Percentiles rank a stretch among this genome's conserved stretches.
phyloP scores from a whole-genome alignment of 2,113 vertebrate species.

The Centrocercus urophasianus region DNA sequence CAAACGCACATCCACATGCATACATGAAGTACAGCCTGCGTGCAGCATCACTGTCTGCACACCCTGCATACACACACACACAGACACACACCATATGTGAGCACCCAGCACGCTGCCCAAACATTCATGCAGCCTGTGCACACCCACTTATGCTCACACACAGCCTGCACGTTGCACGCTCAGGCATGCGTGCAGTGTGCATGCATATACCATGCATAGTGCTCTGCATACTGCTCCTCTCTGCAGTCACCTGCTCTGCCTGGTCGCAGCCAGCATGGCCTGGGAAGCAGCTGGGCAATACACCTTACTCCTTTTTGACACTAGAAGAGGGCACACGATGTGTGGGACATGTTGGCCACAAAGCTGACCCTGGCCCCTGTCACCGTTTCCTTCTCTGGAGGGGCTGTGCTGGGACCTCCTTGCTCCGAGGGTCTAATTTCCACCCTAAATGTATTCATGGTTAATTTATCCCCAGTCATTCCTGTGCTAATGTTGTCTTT shows the following conservation, averaged over 20 bases:
- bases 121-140: fast-evolving
- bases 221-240: fast-evolving
- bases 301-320: background rate
- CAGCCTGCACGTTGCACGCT: background rate
- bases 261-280: background rate
- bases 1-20: background rate
- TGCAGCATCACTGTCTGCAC: background rate
- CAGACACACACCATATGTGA: background rate
- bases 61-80: fast-evolving
- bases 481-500: conserved; percentile 60
- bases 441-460: conserved; percentile 48
- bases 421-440: conserved; percentile 37
- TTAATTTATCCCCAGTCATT: conserved; percentile 58
- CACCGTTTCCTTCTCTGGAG: background rate
- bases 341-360: background rate
- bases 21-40: background rate
- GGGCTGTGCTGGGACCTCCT: background rate
- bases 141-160: background rate
- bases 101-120: background rate
- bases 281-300: background rate
- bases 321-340: background rate
- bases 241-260: background rate
- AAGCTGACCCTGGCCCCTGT: fast-evolving
- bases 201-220: fast-evolving
- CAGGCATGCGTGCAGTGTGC: background rate